Conservation (phyloP, 2,797 vertebrate genomes). For the Enteromius radiatus region DNA sequence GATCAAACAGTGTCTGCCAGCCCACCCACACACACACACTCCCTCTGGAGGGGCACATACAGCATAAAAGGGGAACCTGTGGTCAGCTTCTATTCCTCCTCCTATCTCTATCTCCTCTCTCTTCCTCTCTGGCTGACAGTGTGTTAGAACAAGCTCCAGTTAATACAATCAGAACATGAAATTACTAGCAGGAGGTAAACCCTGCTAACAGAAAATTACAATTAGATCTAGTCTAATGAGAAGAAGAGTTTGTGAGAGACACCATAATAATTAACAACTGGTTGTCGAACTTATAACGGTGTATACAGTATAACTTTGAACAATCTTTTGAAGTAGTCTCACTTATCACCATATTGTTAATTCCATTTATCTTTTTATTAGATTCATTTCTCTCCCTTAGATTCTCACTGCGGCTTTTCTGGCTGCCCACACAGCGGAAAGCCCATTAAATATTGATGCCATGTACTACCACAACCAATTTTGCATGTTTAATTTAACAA, state of each 20-base stretch:
- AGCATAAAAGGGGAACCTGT: constrained; percentile 27
- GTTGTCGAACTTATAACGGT: background rate
- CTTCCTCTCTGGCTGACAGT: background rate
- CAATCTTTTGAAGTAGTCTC: background rate
- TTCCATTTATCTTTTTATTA: constrained; percentile 16
- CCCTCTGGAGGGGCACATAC: constrained; percentile 2
- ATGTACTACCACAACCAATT: constrained; percentile 66
- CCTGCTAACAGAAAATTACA: background rate
- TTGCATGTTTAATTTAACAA: constrained; percentile 74
- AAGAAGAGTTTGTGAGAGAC: background rate
- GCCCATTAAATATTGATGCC: constrained; percentile 70
- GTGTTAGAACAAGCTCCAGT: background rate
- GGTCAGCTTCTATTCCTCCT: constrained; percentile 7
- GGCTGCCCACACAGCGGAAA: constrained; percentile 62
- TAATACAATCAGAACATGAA: background rate
- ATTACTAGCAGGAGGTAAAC: background rate
- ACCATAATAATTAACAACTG: background rate
- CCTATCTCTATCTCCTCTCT: background rate
- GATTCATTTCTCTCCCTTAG: constrained; percentile 58
- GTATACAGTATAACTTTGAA: background rate
- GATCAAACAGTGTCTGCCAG: constrained; percentile 36
- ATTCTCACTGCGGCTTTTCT: constrained; percentile 44
- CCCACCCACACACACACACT: constrained; percentile 21
- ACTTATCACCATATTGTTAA: constrained; percentile 48
- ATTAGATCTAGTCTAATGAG: background rate